A percentile compares a stretch with the other conserved stretches of the same genome.
Evolutionary conservation across 2,888 invertebrate genomes (phyloP).

Genomic region (Agonopterix subpropinquella): DNA sequence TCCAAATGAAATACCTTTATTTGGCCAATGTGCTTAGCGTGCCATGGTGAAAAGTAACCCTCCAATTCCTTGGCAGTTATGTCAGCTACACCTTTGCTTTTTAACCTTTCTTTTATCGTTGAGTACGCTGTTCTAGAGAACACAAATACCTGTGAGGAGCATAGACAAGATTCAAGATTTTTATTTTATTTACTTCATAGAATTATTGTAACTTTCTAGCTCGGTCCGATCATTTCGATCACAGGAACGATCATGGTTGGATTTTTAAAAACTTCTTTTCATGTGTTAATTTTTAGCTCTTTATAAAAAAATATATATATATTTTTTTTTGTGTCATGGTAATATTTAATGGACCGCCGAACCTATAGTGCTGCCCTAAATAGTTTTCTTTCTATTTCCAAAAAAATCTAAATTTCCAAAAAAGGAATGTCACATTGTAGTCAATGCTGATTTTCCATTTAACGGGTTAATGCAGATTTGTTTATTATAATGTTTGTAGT

Average conservation of each 20-base stretch:
- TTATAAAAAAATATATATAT: too few relatives aligned
- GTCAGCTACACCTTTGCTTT: conserved; percentile 84
- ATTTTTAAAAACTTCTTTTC: conserved; percentile 31
- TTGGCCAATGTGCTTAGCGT: conserved; percentile 88
- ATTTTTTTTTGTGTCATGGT: too few relatives aligned
- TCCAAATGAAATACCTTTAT: conserved; percentile 72
- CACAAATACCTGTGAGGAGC: conserved; percentile 86
- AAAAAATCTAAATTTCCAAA: too few relatives aligned
- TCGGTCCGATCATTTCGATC: conserved; percentile 1
- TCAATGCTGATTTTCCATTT: too few relatives aligned
- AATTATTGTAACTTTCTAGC: conserved; percentile 29
- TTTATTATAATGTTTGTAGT: too few relatives aligned
- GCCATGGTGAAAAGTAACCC: conserved; percentile 91
- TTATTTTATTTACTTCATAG: conserved; percentile 9
- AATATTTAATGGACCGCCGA: too few relatives aligned
- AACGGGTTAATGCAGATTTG: too few relatives aligned
- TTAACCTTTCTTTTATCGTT: conserved; percentile 88
- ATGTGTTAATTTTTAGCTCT: conserved; percentile 1
- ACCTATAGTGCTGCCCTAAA: too few relatives aligned
- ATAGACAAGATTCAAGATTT: conserved; percentile 48
- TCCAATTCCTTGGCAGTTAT: conserved; percentile 84
- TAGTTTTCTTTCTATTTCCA: too few relatives aligned
- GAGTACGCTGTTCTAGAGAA: conserved; percentile 89
- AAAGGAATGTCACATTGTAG: too few relatives aligned
- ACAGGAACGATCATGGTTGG: conserved; percentile 12